Base-by-base conservation (phyloP, 1,140 invertebrate genomes). In the Drosophila sp. region DNA sequence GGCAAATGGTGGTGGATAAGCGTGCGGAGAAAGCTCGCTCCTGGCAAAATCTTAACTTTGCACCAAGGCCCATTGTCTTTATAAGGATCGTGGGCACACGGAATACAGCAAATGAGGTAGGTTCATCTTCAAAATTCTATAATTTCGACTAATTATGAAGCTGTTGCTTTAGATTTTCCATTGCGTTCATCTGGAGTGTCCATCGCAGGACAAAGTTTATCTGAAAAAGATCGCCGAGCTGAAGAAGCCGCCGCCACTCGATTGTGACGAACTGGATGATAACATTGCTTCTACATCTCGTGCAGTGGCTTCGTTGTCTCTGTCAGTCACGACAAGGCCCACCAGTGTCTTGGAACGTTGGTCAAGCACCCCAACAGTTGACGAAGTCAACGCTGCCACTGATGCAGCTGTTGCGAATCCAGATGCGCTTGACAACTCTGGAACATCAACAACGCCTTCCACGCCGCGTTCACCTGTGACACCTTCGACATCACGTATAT, bases 161-260 rank as follows among this genome's bases (percentile, higher is more conserved):
- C 14, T 8, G 16, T 1, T 2, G 8, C 51, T 54, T 78, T 46
- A 98, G 97, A 97, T 98, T 46, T 99, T 99, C 92, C 98, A 99
- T 92, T 97, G 97, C 92, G 98, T 99, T 25, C 98, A 99, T 92
- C 96, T 99, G 92, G 98, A 99, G 93, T 98, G 97, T 92, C 98
- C 98, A 8, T 95, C 96, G 11, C 95, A 96, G 61, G 91, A 92
- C 64, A 82, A 87, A 27, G 43, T 13, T 32, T 87, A 79, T 38
- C 36, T 89, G 0, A 89, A 86, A 40, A 84, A 84, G 46, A 57
- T 84, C 2, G 59, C 70, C 7, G 81, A 80, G 0, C 25, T 65
- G 54, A 57, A 75, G 5, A 62, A 54, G 21, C 21, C 21, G 21
- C 21, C 21, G 29, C 66, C 67, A 4, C 54, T 16, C 7, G 32